phyloP scores from a whole-genome alignment of 2,113 vertebrate genomes.

The Larimichthys polyactis region DNA sequence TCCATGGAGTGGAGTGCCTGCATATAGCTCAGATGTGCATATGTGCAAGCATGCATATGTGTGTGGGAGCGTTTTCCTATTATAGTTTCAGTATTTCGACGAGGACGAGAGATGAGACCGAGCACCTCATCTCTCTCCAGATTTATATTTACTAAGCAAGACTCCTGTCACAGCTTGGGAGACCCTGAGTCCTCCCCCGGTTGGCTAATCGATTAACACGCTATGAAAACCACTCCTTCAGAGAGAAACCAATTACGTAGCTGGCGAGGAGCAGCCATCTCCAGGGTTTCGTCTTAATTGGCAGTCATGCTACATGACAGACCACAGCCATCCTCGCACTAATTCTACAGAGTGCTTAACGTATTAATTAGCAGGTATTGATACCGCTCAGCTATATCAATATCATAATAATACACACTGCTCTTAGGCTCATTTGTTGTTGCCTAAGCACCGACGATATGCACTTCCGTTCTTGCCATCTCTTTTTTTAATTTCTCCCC shows the following conservation, averaged over 20 bases:
- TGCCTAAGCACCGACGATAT: slow-evolving; percentile 31
- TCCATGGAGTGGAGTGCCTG: not conserved
- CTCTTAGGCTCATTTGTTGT: slow-evolving; percentile 26
- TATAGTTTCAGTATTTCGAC: slow-evolving; percentile 6
- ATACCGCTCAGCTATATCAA: slow-evolving; percentile 71
- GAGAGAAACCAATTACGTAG: slow-evolving; percentile 74
- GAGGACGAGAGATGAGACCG: not conserved
- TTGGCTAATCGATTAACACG: slow-evolving; percentile 70
- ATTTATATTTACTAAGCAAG: slow-evolving; percentile 29
- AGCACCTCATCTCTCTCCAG: slow-evolving; percentile 22
- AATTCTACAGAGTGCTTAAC: slow-evolving; percentile 69
- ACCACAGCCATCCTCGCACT: slow-evolving; percentile 46
- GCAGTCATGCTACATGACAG: slow-evolving; percentile 68
- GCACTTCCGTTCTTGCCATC: slow-evolving; percentile 14
- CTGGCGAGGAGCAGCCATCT: slow-evolving; percentile 67
- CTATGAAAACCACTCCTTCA: slow-evolving; percentile 67
- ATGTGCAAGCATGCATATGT: not conserved
- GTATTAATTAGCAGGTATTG: slow-evolving; percentile 79
- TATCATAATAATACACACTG: slow-evolving; percentile 72
- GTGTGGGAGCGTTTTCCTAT: not conserved
- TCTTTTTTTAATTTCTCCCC: slow-evolving; percentile 19
- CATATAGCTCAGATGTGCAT: not conserved
- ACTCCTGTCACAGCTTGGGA: slow-evolving; percentile 43
- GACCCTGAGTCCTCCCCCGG: slow-evolving; percentile 35
- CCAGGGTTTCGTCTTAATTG: slow-evolving; percentile 79